Evolutionary conservation across 2,888 invertebrate genomes (phyloP).

Genomic region (Selenia dentaria): DNA sequence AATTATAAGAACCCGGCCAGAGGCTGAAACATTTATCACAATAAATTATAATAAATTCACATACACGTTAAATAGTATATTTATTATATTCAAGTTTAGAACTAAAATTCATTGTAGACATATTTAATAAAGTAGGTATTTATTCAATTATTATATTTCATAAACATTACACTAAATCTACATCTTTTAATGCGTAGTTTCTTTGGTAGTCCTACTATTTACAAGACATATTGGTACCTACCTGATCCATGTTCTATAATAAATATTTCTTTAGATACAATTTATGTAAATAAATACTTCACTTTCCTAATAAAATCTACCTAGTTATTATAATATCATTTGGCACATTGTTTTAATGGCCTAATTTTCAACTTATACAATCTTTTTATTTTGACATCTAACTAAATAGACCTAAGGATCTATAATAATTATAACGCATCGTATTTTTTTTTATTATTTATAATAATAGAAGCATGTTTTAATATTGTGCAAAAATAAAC

Average conservation of each 20-base stretch:
- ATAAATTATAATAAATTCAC: not conserved
- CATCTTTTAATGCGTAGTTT: slow-evolving; percentile 13
- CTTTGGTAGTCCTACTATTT: slow-evolving; percentile 12
- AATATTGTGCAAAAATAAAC: slow-evolving; percentile 2
- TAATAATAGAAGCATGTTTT: not conserved
- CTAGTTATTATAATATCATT: slow-evolving; percentile 6
- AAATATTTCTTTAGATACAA: slow-evolving; percentile 8
- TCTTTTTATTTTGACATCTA: slow-evolving; percentile 8
- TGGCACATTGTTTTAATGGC: slow-evolving; percentile 18
- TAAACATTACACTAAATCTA: slow-evolving; percentile 6
- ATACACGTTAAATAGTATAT: not conserved
- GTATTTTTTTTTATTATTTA: too few relatives aligned
- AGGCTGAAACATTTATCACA: not conserved
- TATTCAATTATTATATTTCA: slow-evolving; percentile 1
- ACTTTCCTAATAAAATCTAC: slow-evolving; percentile 11
- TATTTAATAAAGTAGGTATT: not conserved
- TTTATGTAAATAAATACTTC: not conserved
- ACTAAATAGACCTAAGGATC: too few relatives aligned
- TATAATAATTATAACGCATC: too few relatives aligned
- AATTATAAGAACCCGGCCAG: too few relatives aligned
- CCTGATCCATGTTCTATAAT: slow-evolving; percentile 4
- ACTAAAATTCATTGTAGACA: not conserved
- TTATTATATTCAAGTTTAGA: not conserved
- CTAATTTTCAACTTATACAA: slow-evolving; percentile 2
- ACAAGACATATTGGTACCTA: not conserved